Conservation (phyloP, 2,113 vertebrate species). For the Pseudopipra pipra region DNA sequence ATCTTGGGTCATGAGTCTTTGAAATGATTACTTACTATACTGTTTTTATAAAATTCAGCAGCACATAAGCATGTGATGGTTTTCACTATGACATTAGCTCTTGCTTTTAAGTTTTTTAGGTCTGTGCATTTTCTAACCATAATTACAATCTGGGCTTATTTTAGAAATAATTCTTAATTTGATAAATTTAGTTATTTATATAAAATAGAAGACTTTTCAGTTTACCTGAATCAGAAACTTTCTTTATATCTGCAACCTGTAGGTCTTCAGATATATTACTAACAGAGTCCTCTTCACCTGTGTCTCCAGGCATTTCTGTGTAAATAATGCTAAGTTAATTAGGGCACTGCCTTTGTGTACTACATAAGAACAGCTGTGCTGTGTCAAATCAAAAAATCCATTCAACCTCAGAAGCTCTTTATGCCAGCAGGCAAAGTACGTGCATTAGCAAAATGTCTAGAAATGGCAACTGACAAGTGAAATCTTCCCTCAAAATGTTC, state of each 20-base stretch:
- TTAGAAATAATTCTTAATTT: background rate
- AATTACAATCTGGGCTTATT: background rate
- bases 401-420: background rate
- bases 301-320: slow-evolving; percentile 55
- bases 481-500: background rate
- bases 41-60: background rate
- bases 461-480: background rate
- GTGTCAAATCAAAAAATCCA: background rate
- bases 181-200: background rate
- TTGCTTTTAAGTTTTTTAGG: background rate
- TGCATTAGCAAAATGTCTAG: background rate
- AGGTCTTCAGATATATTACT: slow-evolving; percentile 58
- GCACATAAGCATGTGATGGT: fast-evolving
- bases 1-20: background rate
- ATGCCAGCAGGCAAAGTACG: background rate
- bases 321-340: slow-evolving; percentile 44
- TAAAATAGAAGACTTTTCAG: background rate
- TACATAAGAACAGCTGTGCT: background rate
- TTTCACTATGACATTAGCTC: background rate
- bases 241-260: slow-evolving; percentile 41
- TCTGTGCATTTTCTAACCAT: background rate
- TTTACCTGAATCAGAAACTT: slow-evolving; percentile 64
- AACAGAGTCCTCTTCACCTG: slow-evolving; percentile 55
- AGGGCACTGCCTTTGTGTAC: background rate
- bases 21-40: background rate